A percentile compares a stretch with the other conserved stretches of the same genome.
Evolutionary conservation across 2,888 invertebrate genomes (phyloP).

Genomic region (Litoditis marina): DNA sequence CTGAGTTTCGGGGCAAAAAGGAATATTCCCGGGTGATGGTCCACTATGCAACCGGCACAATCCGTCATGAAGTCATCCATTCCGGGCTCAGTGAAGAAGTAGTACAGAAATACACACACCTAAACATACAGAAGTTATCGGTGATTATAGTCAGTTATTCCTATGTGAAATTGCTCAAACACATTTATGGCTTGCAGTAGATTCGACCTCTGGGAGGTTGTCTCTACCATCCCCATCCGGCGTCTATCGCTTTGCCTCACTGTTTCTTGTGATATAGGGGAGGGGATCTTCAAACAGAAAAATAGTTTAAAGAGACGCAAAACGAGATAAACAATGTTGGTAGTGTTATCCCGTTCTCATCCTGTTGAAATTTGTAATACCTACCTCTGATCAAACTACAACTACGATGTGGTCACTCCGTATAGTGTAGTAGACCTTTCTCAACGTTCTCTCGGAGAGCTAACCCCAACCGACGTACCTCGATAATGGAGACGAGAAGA

Average conservation of each 20-base stretch:
- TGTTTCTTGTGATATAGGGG: not conserved
- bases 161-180: too few relatives aligned
- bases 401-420: too few relatives aligned
- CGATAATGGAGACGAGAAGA: conserved; percentile 79
- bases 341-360: too few relatives aligned
- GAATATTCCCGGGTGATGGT: conserved; percentile 65
- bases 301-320: conserved; percentile 62
- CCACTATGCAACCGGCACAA: conserved; percentile 74
- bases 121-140: conserved; percentile 50
- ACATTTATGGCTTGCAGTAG: too few relatives aligned
- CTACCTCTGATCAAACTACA: too few relatives aligned
- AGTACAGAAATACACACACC: conserved; percentile 67
- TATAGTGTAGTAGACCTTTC: conserved; percentile 63
- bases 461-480: conserved; percentile 23
- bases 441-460: not conserved
- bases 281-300: not conserved
- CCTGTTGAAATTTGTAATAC: too few relatives aligned
- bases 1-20: conserved; percentile 84
- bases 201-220: too few relatives aligned
- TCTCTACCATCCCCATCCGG: not conserved
- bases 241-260: not conserved
- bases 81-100: conserved; percentile 62
- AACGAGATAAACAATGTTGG: too few relatives aligned
- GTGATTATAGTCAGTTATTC: too few relatives aligned
- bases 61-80: conserved; percentile 64